Base-by-base conservation (phyloP, 2,888 invertebrate species). In the Nineta flava region DNA sequence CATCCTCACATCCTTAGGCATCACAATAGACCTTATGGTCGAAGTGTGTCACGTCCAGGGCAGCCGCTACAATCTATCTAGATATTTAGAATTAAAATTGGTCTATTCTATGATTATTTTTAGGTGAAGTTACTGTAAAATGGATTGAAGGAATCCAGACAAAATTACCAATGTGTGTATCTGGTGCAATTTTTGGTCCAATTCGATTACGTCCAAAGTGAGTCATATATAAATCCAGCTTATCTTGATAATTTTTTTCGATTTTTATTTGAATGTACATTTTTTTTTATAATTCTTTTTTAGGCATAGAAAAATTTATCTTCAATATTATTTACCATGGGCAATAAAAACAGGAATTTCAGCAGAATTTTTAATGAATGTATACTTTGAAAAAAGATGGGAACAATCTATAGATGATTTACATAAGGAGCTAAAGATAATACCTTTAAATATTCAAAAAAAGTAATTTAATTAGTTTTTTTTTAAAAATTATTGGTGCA, bases 131-230 rank as follows among this genome's bases (percentile, higher is more conserved):
- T 6, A 80, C 90, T 10, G 87, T 99, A 5, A 99, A 99, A 71
- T 96, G 96, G 93, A 79, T 99, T 46, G 99, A 99, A 75, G 97
- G 87, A 1, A 77, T 97, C 51, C 99, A 99, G 69, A 88, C 87
- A 10, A 83, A 81, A 47, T 70, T 99, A 21, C 99, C 99, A 0
- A 96, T 99, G 96, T 96, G 96, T 62, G 74, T 91, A 53, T 79
- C 83, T 48, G 99, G 90, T 16, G 96, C 90, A 1, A 73, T 96
- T 50, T 92, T 94, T 74, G 97, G 96, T 10, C 88, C 95, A 2
- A 71, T 83, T 12, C 73, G 96, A 56, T 72, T 97, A 12, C 81
- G 81, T 58, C 85, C 91, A 50, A 92, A 87, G 81, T 78, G 71
- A 69, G 52, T 43, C 19, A 45, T 46, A 10, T 4, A 44, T 26